Conservation (phyloP, 2,113 vertebrate species). For the Aegithalos caudatus region DNA sequence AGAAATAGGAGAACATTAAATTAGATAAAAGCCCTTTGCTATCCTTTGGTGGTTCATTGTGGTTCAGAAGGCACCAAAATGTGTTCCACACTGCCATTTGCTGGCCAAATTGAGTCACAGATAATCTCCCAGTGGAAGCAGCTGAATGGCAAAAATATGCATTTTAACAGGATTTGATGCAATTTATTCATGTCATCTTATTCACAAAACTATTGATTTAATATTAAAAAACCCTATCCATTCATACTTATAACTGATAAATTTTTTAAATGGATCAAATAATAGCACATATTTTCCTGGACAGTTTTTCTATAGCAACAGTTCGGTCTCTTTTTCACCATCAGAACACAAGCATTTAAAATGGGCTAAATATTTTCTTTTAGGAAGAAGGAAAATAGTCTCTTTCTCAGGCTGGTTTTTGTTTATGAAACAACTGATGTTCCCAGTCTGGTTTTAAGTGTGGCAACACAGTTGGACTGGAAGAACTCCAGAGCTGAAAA, state of each 20-base stretch:
- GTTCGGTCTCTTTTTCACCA: not conserved
- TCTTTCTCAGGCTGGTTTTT: not conserved
- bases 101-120: not conserved
- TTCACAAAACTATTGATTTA: not conserved
- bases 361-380: not conserved
- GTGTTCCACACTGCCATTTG: constrained; percentile 2
- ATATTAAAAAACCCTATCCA: not conserved
- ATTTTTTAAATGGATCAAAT: not conserved
- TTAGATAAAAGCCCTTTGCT: not conserved
- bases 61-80: not conserved
- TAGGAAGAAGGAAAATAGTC: not conserved
- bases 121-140: not conserved
- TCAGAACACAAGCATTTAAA: not conserved
- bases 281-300: not conserved
- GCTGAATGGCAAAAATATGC: not conserved
- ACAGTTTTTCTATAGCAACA: not conserved
- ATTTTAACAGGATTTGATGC: not conserved
- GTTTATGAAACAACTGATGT: not conserved
- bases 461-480: not conserved
- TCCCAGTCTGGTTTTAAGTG: not conserved
- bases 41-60: not conserved
- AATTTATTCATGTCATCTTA: not conserved
- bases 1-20: not conserved
- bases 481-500: not conserved
- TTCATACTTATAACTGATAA: not conserved